Percentiles rank a stretch among this genome's conserved stretches.
phyloP scores from a whole-genome alignment of 2,888 invertebrate genomes.

The Buathra laborator region DNA sequence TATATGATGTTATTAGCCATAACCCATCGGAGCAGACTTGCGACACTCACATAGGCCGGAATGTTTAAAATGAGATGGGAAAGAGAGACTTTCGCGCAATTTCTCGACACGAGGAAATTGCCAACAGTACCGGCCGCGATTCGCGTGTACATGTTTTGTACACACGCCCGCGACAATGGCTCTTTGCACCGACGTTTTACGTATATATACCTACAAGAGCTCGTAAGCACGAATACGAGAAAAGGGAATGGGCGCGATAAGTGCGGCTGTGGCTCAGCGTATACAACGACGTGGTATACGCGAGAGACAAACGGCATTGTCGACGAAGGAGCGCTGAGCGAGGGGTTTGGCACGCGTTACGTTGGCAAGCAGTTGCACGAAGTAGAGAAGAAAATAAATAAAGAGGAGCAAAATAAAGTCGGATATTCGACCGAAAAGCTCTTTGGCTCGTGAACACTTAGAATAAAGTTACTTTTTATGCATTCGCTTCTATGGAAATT shows the following conservation, averaged over 20 bases:
- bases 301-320: slow-evolving; percentile 32
- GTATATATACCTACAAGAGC: background rate
- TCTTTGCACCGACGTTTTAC: slow-evolving; percentile 8
- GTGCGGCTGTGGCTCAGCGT: slow-evolving; percentile 2
- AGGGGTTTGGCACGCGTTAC: slow-evolving; percentile 22
- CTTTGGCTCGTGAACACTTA: background rate
- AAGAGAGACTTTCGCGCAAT: background rate
- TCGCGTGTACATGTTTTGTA: background rate
- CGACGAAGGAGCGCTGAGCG: slow-evolving; percentile 9
- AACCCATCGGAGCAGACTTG: slow-evolving; percentile 18
- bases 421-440: background rate
- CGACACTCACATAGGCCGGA: background rate
- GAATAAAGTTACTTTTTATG: background rate
- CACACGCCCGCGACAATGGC: slow-evolving; percentile 18
- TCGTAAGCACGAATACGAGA: slow-evolving; percentile 30
- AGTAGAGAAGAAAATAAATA: background rate
- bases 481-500: background rate
- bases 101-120: slow-evolving; percentile 33
- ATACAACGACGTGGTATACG: background rate
- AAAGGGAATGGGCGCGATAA: slow-evolving; percentile 17
- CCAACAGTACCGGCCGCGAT: slow-evolving; percentile 15
- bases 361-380: slow-evolving; percentile 5
- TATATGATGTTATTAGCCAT: slow-evolving; percentile 27
- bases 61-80: slow-evolving; percentile 6
- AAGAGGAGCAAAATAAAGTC: background rate